phyloP scores from a whole-genome alignment of 1,140 invertebrate species.

The Epicauta chinensis region DNA sequence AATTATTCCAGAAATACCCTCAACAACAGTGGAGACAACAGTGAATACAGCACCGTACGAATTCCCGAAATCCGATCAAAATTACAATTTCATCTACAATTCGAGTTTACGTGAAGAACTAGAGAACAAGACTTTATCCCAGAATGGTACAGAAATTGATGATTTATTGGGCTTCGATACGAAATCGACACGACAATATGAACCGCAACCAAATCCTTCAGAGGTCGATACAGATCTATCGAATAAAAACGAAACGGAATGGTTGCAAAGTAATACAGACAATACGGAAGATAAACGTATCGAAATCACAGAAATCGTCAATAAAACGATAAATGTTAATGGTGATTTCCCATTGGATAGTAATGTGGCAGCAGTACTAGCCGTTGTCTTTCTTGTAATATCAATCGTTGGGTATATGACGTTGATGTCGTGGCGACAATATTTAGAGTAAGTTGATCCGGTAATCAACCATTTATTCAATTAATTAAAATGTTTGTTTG shows the following conservation, averaged over 20 bases:
- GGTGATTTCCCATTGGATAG: not conserved
- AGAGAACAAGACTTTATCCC: not conserved
- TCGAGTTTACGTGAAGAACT: slow-evolving; percentile 5
- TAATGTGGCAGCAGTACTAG: slow-evolving; percentile 20
- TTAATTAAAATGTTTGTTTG: slow-evolving; percentile 13
- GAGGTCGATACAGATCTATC: not conserved
- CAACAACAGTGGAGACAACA: not conserved
- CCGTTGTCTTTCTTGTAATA: slow-evolving; percentile 30
- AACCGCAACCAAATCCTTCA: not conserved
- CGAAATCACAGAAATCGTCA: no score
- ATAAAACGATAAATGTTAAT: no score
- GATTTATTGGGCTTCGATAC: slow-evolving; percentile 2
- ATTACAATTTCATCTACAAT: slow-evolving; percentile 13
- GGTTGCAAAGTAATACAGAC: slow-evolving; percentile 4
- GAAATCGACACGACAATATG: not conserved
- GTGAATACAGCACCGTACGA: not conserved
- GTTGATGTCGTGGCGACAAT: slow-evolving; percentile 41
- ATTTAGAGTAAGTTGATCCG: slow-evolving; percentile 40
- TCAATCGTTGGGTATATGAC: slow-evolving; percentile 39
- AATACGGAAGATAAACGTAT: slow-evolving; percentile 1
- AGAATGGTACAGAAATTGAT: slow-evolving; percentile 6
- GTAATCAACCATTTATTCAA: slow-evolving; percentile 2
- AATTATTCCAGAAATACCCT: no score
- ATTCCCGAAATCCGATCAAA: slow-evolving; percentile 10
- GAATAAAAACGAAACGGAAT: not conserved